Percentiles rank a stretch among this genome's conserved stretches.
These are phyloP conservation scores for Syngnathus typhle DNA, from an alignment of 2,113 vertebrate genomes.

Conservation along the genomic window DNA sequence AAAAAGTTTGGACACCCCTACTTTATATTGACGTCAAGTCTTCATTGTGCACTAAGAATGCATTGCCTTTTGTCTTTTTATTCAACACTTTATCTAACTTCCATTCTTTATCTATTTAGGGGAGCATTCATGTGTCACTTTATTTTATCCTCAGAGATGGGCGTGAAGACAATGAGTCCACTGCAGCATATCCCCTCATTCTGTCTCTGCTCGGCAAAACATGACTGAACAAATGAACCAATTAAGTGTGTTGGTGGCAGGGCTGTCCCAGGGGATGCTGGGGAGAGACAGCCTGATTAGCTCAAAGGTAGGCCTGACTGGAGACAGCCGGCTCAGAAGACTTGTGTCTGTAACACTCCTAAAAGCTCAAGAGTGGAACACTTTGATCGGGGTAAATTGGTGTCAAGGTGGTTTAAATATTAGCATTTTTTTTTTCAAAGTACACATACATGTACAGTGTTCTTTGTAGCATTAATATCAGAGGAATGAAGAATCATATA, in stretches of 20 bases:
- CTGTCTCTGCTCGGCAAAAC: conserved; percentile 71
- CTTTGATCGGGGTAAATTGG: conserved; percentile 41
- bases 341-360: conserved; percentile 38
- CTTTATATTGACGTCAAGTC: conserved; percentile 41
- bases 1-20: no score
- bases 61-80: conserved; percentile 52
- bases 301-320: conserved; percentile 65
- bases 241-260: conserved; percentile 69
- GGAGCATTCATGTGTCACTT: conserved; percentile 66
- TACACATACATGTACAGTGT: conserved; percentile 6
- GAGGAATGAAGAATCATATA: no score
- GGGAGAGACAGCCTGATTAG: conserved; percentile 64
- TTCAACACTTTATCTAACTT: conserved; percentile 59
- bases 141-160: conserved; percentile 61
- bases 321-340: conserved; percentile 47
- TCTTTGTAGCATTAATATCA: conserved; percentile 6
- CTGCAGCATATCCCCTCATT: conserved; percentile 59
- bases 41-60: conserved; percentile 23
- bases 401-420: conserved; percentile 30
- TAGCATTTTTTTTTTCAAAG: not conserved
- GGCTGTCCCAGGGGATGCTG: conserved; percentile 36
- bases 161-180: conserved; percentile 60
- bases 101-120: conserved; percentile 59
- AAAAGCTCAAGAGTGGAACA: conserved; percentile 16
- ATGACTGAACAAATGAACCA: conserved; percentile 76